Base-by-base conservation (phyloP, 2,888 invertebrate genomes). In the Hirtodrosophila duncani region DNA sequence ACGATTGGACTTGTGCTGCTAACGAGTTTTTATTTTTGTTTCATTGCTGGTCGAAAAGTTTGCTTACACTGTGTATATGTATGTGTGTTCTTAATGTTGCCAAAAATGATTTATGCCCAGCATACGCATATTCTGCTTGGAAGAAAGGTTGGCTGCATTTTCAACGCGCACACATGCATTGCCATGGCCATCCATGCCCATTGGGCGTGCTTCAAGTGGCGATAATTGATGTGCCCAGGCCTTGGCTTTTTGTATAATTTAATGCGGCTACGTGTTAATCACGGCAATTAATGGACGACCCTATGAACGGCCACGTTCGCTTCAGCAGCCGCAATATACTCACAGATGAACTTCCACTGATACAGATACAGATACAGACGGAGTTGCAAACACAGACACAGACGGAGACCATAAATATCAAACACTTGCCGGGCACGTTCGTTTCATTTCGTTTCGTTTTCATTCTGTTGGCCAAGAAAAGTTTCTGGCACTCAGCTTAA, bases 71-170 rank as follows among this genome's bases (percentile, higher is more conserved):
- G 14, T 38, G 37, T 18, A 26, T 9, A 33, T 33, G 20, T 14
- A 27, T 31, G 21, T 58, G 36, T 45, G 49, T 57, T 42, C 37
- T 57, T 63, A 62, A 64, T 59, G 62, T 63, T 52, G 45, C 56
- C 74, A 71, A n/a, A n/a, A 80, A 84, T 84, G 83, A 83, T 83
- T 83, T 84, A 83, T 83, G 77, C 29, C 33, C 37, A 30, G 39
- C 17, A 13, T 33, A 26, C 30, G 39, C 34, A n/a, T n/a, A n/a
- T n/a, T n/a, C n/a, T n/a, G n/a, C n/a, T n/a, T n/a, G n/a, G n/a
- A n/a, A n/a, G n/a, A 29, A 37, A 9, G 6, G 30, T 21, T 8
- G 9, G 8, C 20, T 23, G 14, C 24, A 34, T 21, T 11, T 9
- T 20, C 16, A 9, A 24, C 14, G 8, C 16, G n/a, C n/a, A n/a